Evolutionary conservation across 2,797 vertebrate species (phyloP).

Genomic region (Gymnoscopelus braueri): DNA sequence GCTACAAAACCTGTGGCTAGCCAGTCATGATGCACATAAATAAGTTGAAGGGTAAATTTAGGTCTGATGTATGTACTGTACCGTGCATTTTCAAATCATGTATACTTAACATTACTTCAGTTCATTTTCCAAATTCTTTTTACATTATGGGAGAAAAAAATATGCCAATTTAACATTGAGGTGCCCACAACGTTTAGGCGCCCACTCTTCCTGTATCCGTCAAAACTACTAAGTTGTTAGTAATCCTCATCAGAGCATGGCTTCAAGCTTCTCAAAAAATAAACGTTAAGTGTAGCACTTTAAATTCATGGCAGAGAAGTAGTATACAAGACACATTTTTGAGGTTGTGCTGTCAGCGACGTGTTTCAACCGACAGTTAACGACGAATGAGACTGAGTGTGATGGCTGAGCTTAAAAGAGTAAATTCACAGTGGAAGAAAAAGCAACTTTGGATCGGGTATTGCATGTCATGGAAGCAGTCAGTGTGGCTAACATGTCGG

Average conservation of each 20-base stretch:
- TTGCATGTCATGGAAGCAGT: slow-evolving; percentile 77
- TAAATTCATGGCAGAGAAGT: slow-evolving; percentile 56
- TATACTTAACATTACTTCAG: no score
- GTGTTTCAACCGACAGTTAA: slow-evolving; percentile 42
- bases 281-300: slow-evolving; percentile 55
- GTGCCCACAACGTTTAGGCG: no score
- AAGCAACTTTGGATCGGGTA: slow-evolving; percentile 79
- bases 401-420: slow-evolving; percentile 48
- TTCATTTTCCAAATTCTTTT: no score
- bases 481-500: slow-evolving; percentile 61
- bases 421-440: slow-evolving; percentile 78
- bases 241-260: slow-evolving; percentile 61
- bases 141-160: no score
- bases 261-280: slow-evolving; percentile 68
- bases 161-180: no score
- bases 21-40: no score
- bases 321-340: slow-evolving; percentile 42
- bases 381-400: slow-evolving; percentile 39
- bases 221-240: slow-evolving; percentile 43
- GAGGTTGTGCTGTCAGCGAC: slow-evolving; percentile 61
- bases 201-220: slow-evolving; percentile 9
- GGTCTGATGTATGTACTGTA: no score
- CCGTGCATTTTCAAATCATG: no score
- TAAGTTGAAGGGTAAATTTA: no score
- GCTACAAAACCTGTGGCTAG: no score